Percentiles rank a stretch among this genome's conserved stretches.
These are phyloP conservation scores for Anthoptus insignis DNA, from an alignment of 2,888 invertebrate species.

Conservation along the genomic window DNA sequence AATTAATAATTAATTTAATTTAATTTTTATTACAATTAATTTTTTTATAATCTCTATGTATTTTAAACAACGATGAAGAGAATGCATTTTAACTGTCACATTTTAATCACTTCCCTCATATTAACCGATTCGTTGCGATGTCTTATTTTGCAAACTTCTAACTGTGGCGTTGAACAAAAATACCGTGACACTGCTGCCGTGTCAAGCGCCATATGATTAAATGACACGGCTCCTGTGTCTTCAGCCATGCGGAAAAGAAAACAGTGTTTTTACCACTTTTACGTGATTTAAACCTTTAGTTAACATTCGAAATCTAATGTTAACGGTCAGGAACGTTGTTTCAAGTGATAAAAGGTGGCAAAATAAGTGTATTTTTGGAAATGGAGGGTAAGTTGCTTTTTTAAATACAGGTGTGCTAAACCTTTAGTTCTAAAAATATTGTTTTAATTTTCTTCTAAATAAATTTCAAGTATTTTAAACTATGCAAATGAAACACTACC, in stretches of 20 bases:
- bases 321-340: slow-evolving; percentile 43
- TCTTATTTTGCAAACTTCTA: slow-evolving; percentile 32
- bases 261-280: slow-evolving; percentile 45
- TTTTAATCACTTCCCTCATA: too few species aligned
- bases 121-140: not conserved
- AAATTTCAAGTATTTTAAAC: not conserved
- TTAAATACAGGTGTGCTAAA: slow-evolving; percentile 46
- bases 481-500: not conserved
- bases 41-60: too few species aligned
- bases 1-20: too few species aligned
- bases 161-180: slow-evolving; percentile 44
- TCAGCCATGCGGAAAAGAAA: slow-evolving; percentile 47
- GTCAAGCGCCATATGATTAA: slow-evolving; percentile 47
- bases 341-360: slow-evolving; percentile 46
- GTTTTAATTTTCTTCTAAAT: not conserved
- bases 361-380: slow-evolving; percentile 49
- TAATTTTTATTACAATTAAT: too few species aligned
- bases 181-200: slow-evolving; percentile 46
- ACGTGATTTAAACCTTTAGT: slow-evolving; percentile 40
- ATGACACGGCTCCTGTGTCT: slow-evolving; percentile 47
- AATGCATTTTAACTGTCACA: too few species aligned
- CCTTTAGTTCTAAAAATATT: slow-evolving; percentile 35
- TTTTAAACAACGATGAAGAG: too few species aligned
- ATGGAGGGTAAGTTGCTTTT: slow-evolving; percentile 46
- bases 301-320: slow-evolving; percentile 48